These are phyloP conservation scores for Hemicentrotus pulcherrimus DNA, from an alignment of 35 echinoderm and acorn worm species.

Conservation along the genomic window DNA sequence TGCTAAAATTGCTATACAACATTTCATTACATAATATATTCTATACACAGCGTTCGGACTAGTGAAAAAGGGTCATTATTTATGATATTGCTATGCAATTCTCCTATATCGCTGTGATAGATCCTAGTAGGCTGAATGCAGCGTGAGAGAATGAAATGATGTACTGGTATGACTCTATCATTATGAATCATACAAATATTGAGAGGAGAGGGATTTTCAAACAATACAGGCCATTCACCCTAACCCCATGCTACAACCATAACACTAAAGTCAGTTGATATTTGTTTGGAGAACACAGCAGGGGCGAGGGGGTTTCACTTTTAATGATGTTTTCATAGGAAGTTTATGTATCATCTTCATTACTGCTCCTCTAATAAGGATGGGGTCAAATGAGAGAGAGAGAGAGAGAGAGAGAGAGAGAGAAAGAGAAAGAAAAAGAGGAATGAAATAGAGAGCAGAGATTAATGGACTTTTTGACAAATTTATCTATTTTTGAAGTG, in stretches of 20 bases:
- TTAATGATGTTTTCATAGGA: conserved; percentile 45
- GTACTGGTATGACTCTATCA: background rate
- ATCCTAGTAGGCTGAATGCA: no score
- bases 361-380: background rate
- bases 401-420: background rate
- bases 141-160: background rate
- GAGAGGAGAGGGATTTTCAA: background rate
- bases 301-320: conserved; percentile 5
- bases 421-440: background rate
- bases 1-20: no score
- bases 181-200: background rate
- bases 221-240: conserved; percentile 1
- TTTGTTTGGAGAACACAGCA: conserved; percentile 6
- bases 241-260: background rate
- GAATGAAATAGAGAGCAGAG: background rate
- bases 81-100: no score
- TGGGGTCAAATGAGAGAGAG: background rate
- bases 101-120: no score
- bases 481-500: no score
- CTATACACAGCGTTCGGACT: no score
- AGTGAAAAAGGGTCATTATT: no score
- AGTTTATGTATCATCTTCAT: conserved; percentile 41
- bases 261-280: background rate
- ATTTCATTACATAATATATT: no score
- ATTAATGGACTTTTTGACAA: background rate